A percentile compares a stretch with the other conserved stretches of the same genome.
Evolutionary conservation across 1,140 invertebrate species (phyloP).

Genomic region (Pollicipes pollicipes): DNA sequence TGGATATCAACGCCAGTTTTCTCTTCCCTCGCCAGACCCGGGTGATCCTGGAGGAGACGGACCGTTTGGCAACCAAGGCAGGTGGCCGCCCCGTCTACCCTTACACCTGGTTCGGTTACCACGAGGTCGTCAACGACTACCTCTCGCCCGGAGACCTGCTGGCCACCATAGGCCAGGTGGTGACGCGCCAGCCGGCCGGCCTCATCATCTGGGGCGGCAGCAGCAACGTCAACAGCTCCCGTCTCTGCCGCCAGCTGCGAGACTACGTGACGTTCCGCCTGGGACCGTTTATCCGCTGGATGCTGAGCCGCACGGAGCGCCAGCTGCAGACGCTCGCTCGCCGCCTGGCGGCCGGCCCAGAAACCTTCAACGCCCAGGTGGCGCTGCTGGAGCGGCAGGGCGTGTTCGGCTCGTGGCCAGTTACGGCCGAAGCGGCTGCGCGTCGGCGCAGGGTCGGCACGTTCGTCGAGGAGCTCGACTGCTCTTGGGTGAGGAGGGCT

Average conservation of each 20-base stretch:
- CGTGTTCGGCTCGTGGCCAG: neutral
- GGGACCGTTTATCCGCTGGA: neutral
- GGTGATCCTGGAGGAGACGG: neutral
- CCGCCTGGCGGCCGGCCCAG: neutral
- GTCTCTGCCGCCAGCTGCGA: neutral
- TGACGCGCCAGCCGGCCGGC: neutral
- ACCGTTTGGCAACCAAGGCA: neutral
- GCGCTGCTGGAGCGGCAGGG: neutral
- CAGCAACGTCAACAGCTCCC: neutral
- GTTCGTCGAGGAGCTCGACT: too few relatives aligned
- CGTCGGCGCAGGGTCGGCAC: too few relatives aligned
- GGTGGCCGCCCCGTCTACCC: neutral
- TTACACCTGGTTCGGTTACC: conserved; percentile 2
- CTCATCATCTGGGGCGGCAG: conserved; percentile 1
- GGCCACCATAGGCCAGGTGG: neutral
- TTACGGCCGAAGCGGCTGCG: too few relatives aligned
- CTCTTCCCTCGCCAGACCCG: neutral
- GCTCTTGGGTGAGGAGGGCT: too few relatives aligned
- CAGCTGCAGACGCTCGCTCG: neutral
- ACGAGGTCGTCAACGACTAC: neutral
- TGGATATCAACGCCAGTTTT: too few relatives aligned
- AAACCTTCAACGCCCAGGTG: neutral
- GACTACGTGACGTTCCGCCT: neutral
- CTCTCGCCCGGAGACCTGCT: neutral
- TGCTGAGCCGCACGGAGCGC: neutral